Evolutionary conservation across 2,888 invertebrate species (phyloP).

Genomic region (Chymomyza amoena): DNA sequence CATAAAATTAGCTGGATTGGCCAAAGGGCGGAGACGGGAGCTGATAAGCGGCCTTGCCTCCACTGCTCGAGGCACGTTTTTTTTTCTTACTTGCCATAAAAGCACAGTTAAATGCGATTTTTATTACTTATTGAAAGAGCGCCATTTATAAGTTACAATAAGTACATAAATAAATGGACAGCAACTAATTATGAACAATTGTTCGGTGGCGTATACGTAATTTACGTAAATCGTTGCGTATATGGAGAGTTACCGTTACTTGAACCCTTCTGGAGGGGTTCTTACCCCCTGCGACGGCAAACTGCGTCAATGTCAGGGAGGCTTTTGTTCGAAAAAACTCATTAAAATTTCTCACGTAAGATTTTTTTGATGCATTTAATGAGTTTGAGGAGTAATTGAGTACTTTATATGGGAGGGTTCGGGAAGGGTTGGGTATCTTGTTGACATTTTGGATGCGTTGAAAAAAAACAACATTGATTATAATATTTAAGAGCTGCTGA

Average conservation of each 20-base stretch:
- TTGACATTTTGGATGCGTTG: not conserved
- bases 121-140: conserved; percentile 14
- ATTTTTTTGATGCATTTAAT: conserved; percentile 24
- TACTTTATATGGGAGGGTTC: not conserved
- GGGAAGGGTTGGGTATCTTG: not conserved
- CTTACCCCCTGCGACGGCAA: conserved; percentile 10
- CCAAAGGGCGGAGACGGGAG: too few relatives aligned
- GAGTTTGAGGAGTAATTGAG: not conserved
- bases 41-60: not conserved
- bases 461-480: not conserved
- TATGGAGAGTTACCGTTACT: conserved; percentile 49
- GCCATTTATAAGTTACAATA: not conserved
- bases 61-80: conserved; percentile 47
- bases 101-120: conserved; percentile 39
- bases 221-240: conserved; percentile 57
- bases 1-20: too few relatives aligned
- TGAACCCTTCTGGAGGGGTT: conserved; percentile 12
- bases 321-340: conserved; percentile 8
- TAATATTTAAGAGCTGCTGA: not conserved
- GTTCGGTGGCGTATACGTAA: not conserved
- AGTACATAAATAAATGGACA: not conserved
- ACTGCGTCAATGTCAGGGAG: conserved; percentile 49
- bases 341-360: conserved; percentile 68
- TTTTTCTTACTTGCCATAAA: conserved; percentile 33
- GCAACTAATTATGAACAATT: not conserved